A percentile compares a stretch with the other conserved stretches of the same genome.
Conservation (phyloP, 1,140 invertebrate species). For the Condylostylus longicornis region DNA sequence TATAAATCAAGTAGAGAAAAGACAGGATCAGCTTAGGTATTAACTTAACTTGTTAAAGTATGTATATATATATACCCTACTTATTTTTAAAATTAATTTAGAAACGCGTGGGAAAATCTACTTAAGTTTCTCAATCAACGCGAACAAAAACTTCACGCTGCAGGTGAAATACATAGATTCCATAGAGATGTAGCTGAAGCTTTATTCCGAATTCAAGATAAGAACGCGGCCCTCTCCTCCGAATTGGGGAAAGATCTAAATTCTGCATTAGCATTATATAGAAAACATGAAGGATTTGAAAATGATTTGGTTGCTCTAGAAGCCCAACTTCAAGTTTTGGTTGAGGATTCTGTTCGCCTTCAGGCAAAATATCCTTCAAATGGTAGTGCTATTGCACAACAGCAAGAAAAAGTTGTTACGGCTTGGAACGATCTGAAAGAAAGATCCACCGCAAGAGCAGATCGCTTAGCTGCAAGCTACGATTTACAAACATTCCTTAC, state of each 20-base stretch:
- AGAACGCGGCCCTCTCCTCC: slow-evolving; percentile 65
- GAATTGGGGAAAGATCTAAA: slow-evolving; percentile 78
- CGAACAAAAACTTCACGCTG: slow-evolving; percentile 73
- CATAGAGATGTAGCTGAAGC: slow-evolving; percentile 92
- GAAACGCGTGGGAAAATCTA: slow-evolving; percentile 67
- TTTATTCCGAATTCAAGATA: slow-evolving; percentile 75
- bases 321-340: slow-evolving; percentile 76
- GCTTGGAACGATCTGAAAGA: slow-evolving; percentile 81
- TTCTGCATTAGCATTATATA: slow-evolving; percentile 64
- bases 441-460: slow-evolving; percentile 57
- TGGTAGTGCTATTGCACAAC: slow-evolving; percentile 71
- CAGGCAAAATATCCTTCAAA: slow-evolving; percentile 86
- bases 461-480: slow-evolving; percentile 70
- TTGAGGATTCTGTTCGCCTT: slow-evolving; percentile 80
- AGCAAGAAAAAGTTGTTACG: slow-evolving; percentile 67
- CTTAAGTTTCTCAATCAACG: slow-evolving; percentile 72
- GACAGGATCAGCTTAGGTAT: slow-evolving; percentile 76
- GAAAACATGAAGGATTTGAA: slow-evolving; percentile 87
- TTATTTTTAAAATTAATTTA: slow-evolving; percentile 4
- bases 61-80: neutral
- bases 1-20: slow-evolving; percentile 68
- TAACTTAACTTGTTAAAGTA: neutral
- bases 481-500: slow-evolving; percentile 78
- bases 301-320: slow-evolving; percentile 89
- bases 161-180: slow-evolving; percentile 91